Percentiles rank a stretch among this genome's conserved stretches.
Conservation (phyloP, 2,113 vertebrate genomes). For the Cyprinodon tularosa region DNA sequence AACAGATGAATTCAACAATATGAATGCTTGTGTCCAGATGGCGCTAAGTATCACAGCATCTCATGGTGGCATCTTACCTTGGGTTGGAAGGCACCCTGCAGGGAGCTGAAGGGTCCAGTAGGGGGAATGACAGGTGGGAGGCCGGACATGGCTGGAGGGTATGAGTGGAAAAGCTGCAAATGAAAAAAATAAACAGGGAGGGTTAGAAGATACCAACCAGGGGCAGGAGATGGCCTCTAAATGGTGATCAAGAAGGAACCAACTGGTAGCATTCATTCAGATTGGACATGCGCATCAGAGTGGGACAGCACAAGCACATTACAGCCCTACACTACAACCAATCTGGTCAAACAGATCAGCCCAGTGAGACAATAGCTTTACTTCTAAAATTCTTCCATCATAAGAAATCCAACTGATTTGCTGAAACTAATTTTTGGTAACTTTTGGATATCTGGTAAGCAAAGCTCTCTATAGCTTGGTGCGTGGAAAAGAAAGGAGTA, state of each 20-base stretch:
- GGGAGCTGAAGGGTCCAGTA: constrained; percentile 93
- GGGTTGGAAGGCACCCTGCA: constrained; percentile 98
- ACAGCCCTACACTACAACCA: constrained; percentile 6
- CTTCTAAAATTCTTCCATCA: constrained; percentile 14
- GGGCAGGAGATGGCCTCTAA: constrained; percentile 6
- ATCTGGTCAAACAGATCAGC: constrained; percentile 14
- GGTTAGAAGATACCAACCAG: not conserved
- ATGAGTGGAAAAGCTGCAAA: constrained; percentile 95
- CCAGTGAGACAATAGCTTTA: constrained; percentile 12
- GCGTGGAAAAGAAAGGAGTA: not conserved
- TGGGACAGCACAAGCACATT: no score
- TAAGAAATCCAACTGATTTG: not conserved
- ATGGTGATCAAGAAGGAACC: not conserved
- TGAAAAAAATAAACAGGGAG: constrained; percentile 41
- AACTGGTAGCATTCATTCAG: constrained; percentile 5
- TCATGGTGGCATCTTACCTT: constrained; percentile 82
- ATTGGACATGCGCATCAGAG: not conserved
- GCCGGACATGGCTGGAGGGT: constrained; percentile 93
- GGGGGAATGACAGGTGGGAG: constrained; percentile 97
- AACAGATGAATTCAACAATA: not conserved
- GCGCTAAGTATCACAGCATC: no score
- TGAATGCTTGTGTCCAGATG: no score
- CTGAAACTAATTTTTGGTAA: not conserved
- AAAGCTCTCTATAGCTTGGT: constrained; percentile 20
- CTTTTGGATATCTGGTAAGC: constrained; percentile 13